phyloP scores from a whole-genome alignment of 2,113 vertebrate genomes.

The Ornithorhynchus anatinus region DNA sequence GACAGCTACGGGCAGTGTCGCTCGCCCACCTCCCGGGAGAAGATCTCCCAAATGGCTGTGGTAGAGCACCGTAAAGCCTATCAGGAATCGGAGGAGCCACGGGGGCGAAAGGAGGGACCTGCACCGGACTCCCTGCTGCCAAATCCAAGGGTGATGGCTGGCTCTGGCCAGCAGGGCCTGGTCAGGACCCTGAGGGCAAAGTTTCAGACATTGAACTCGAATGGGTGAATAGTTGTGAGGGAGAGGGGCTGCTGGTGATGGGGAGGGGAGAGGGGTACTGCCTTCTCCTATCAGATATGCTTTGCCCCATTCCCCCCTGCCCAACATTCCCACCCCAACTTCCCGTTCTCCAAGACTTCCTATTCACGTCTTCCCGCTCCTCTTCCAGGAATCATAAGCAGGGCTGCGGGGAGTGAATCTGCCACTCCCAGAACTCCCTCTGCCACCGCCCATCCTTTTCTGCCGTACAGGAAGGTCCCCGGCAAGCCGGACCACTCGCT shows the following conservation, averaged over 20 bases:
- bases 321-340: not conserved
- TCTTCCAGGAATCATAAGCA: not conserved
- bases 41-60: constrained; percentile 80
- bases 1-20: constrained; percentile 69
- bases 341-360: not conserved
- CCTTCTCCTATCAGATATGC: not conserved
- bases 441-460: too few species aligned
- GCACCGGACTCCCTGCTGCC: constrained; percentile 24
- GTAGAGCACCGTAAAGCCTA: constrained; percentile 79
- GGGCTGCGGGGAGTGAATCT: not conserved
- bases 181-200: constrained; percentile 90
- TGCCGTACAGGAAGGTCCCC: not conserved
- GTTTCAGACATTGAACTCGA: constrained; percentile 85
- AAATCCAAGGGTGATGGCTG: constrained; percentile 19
- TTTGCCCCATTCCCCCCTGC: not conserved
- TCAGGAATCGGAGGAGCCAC: constrained; percentile 76
- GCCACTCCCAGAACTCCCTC: not conserved
- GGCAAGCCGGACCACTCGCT: not conserved
- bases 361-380: not conserved
- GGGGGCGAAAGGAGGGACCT: constrained; percentile 55
- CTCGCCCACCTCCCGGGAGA: constrained; percentile 78
- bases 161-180: constrained; percentile 72
- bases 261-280: not conserved
- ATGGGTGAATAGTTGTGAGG: constrained; percentile 62
- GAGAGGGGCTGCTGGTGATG: not conserved